phyloP scores from a whole-genome alignment of 2,113 vertebrate species.

The Epinephelus fuscoguttatus region DNA sequence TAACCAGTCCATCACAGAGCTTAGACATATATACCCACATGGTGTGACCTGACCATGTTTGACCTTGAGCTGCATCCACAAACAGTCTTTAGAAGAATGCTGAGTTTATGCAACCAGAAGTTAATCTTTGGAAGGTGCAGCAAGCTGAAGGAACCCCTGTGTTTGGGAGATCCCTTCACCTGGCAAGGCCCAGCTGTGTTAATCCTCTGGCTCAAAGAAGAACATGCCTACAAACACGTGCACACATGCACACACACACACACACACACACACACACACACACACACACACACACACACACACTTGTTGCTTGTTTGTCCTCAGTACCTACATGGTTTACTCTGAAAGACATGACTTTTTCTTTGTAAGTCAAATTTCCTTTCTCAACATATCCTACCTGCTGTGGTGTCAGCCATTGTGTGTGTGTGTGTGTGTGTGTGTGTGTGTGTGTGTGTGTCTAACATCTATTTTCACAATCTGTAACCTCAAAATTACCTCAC shows the following conservation, averaged over 20 bases:
- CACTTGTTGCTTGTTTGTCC: background rate
- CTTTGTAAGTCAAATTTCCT: background rate
- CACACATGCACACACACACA: background rate
- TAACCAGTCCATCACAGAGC: background rate
- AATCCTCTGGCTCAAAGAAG: conserved; percentile 8
- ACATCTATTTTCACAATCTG: background rate
- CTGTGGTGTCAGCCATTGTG: background rate
- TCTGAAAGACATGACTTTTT: background rate
- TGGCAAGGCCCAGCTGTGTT: background rate
- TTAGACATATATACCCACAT: background rate
- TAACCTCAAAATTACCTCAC: background rate
- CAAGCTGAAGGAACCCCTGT: background rate
- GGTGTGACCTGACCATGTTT: background rate
- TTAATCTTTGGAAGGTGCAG: background rate
- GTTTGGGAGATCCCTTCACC: conserved; percentile 9
- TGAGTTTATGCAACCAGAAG: background rate
- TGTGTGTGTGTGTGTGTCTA: background rate
- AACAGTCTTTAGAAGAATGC: background rate
- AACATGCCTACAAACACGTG: background rate
- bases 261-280: background rate
- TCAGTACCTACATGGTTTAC: background rate
- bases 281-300: background rate
- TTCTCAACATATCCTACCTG: background rate
- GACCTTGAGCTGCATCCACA: background rate
- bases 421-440: no score